Evolutionary conservation across 2,888 invertebrate species (phyloP).

Genomic region (Nematopogon swammerdamellus): DNA sequence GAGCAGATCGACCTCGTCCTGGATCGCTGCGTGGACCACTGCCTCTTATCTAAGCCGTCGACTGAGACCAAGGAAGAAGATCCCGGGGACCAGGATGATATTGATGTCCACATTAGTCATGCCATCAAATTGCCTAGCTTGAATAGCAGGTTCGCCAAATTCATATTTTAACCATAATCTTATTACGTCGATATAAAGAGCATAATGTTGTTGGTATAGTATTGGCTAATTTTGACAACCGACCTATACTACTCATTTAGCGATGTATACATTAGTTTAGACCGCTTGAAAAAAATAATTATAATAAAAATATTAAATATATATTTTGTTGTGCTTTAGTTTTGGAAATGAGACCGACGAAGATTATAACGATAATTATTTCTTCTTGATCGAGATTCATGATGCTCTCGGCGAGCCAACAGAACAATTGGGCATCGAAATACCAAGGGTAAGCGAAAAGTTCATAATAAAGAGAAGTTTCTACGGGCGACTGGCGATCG

Average conservation of each 20-base stretch:
- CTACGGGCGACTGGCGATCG: too few relatives aligned
- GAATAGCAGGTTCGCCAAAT: too few relatives aligned
- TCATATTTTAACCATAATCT: too few relatives aligned
- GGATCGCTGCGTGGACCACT: constrained; percentile 71
- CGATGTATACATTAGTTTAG: too few relatives aligned
- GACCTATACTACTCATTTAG: too few relatives aligned
- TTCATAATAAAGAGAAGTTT: not conserved
- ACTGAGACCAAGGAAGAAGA: constrained; percentile 27
- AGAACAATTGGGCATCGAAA: constrained; percentile 73
- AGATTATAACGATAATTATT: constrained; percentile 51
- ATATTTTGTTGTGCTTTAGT: too few relatives aligned
- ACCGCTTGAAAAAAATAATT: too few relatives aligned
- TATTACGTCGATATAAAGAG: too few relatives aligned
- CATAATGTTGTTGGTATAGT: too few relatives aligned
- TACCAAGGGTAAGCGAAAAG: constrained; percentile 51
- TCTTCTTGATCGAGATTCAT: constrained; percentile 67
- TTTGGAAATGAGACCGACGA: constrained; percentile 27
- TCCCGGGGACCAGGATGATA: constrained; percentile 51
- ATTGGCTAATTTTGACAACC: too few relatives aligned
- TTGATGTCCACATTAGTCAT: constrained; percentile 54
- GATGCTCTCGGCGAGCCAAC: constrained; percentile 71
- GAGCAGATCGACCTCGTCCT: constrained; percentile 70
- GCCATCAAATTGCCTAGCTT: constrained; percentile 39
- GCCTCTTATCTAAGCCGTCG: constrained; percentile 47
- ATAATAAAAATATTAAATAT: too few relatives aligned